Evolutionary conservation across 92 coral and sea anemone genomes (phyloP).

Genomic region (Epizoanthus ramosus): DNA sequence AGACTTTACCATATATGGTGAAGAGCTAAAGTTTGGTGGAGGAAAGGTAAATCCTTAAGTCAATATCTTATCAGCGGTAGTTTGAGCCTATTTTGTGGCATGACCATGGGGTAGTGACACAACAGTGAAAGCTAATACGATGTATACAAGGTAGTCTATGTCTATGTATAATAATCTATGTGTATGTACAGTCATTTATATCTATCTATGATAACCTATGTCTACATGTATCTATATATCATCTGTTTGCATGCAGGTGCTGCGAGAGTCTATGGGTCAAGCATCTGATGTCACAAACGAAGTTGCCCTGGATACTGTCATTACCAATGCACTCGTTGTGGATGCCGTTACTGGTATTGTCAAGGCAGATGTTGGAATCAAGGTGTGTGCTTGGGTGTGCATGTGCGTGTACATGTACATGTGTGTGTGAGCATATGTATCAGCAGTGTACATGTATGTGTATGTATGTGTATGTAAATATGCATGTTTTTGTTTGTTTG

Average conservation of each 20-base stretch:
- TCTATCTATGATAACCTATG: too few relatives aligned
- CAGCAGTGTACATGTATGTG: too few relatives aligned
- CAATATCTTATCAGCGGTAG: background rate
- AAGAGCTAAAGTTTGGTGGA: conserved; percentile 77
- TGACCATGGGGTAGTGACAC: background rate
- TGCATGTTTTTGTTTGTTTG: too few relatives aligned
- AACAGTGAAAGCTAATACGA: too few relatives aligned
- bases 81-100: background rate
- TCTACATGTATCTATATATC: too few relatives aligned
- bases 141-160: too few relatives aligned
- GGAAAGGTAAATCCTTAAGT: conserved; percentile 54
- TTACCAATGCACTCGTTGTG: conserved; percentile 72
- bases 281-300: conserved; percentile 60
- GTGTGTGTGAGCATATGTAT: too few relatives aligned
- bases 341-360: conserved; percentile 73
- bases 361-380: conserved; percentile 77
- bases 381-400: conserved; percentile 34
- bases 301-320: conserved; percentile 70
- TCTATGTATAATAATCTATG: too few relatives aligned
- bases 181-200: too few relatives aligned
- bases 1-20: conserved; percentile 72
- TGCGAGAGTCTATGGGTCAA: conserved; percentile 78
- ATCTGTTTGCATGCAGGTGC: conserved; percentile 43
- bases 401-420: too few relatives aligned
- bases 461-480: too few relatives aligned